A percentile compares a stretch with the other conserved stretches of the same genome.
Evolutionary conservation across 1,140 invertebrate genomes (phyloP).

Genomic region (Drosophila obscura): DNA sequence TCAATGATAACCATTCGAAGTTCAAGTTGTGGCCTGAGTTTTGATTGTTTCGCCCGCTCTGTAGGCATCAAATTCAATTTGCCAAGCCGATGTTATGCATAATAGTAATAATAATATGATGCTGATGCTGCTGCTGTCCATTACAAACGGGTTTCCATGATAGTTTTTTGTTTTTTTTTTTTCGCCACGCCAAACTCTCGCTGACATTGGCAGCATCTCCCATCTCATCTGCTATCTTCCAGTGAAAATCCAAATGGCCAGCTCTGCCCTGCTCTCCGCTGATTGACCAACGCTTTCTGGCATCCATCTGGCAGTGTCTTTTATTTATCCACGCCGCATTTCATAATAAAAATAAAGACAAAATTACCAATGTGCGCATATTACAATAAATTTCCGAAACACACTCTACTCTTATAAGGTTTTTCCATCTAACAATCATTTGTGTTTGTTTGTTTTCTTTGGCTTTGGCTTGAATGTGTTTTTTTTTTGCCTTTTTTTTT

Average conservation of each 20-base stretch:
- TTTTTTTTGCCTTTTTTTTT: constrained; percentile 26
- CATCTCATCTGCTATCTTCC: too few relatives aligned
- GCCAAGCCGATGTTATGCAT: not conserved
- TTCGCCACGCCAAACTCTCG: constrained; percentile 47
- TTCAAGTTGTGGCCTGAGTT: constrained; percentile 54
- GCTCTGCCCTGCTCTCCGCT: constrained; percentile 2
- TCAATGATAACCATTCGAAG: constrained; percentile 57
- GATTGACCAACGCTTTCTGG: constrained; percentile 58
- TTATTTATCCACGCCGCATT: constrained; percentile 60
- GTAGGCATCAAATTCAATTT: constrained; percentile 45
- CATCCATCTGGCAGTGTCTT: constrained; percentile 47
- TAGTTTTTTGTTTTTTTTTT: constrained; percentile 5
- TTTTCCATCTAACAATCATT: constrained; percentile 47
- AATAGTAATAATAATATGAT: constrained; percentile 45
- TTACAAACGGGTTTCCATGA: constrained; percentile 58
- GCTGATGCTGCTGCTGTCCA: constrained; percentile 2
- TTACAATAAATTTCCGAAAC: constrained; percentile 72
- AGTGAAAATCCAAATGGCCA: constrained; percentile 56
- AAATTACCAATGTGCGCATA: constrained; percentile 79
- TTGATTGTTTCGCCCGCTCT: constrained; percentile 7
- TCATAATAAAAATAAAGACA: constrained; percentile 77
- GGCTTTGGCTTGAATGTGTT: not conserved
- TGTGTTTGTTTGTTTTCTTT: constrained; percentile 33
- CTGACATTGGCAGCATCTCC: constrained; percentile 28
- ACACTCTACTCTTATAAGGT: constrained; percentile 29